Percentiles rank a stretch among this genome's conserved stretches.
Conservation (phyloP, 2,888 invertebrate species). For the Netelia virgata region DNA sequence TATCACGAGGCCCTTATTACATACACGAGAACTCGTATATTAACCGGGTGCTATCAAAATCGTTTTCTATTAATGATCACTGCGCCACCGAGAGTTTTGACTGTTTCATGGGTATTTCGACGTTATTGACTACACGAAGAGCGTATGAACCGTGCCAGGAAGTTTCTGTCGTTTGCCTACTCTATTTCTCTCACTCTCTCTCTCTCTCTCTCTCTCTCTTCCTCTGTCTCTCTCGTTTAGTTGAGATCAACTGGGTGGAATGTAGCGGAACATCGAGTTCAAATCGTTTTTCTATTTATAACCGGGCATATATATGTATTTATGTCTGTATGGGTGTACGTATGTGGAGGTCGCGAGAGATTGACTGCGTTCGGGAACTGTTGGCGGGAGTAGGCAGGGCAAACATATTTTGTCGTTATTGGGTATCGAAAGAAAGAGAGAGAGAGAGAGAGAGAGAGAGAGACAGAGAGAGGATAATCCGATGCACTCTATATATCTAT, state of each 20-base stretch:
- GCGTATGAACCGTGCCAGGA: slow-evolving; percentile 39
- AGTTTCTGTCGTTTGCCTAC: slow-evolving; percentile 52
- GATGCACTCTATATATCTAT: slow-evolving; percentile 19
- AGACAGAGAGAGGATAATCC: slow-evolving; percentile 50
- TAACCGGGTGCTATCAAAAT: slow-evolving; percentile 12
- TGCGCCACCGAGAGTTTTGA: not conserved
- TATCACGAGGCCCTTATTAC: slow-evolving; percentile 15
- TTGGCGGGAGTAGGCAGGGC: slow-evolving; percentile 52
- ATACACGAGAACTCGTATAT: not conserved
- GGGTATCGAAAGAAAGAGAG: slow-evolving; percentile 45
- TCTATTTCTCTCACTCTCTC: not conserved
- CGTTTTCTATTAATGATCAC: slow-evolving; percentile 53
- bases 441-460: not conserved
- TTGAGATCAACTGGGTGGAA: slow-evolving; percentile 65
- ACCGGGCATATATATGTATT: slow-evolving; percentile 15
- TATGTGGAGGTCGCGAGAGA: slow-evolving; percentile 37
- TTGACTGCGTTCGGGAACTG: slow-evolving; percentile 63
- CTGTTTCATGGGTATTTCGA: slow-evolving; percentile 49
- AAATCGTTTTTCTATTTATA: slow-evolving; percentile 69
- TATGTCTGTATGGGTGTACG: not conserved
- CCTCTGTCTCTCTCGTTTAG: slow-evolving; percentile 49
- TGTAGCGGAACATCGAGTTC: slow-evolving; percentile 66
- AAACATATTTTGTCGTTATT: slow-evolving; percentile 64
- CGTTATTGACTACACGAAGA: slow-evolving; percentile 47
- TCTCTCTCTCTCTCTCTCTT: slow-evolving; percentile 6